Evolutionary conservation across 2,113 vertebrate species (phyloP).

Genomic region (Psittacus erithacus): DNA sequence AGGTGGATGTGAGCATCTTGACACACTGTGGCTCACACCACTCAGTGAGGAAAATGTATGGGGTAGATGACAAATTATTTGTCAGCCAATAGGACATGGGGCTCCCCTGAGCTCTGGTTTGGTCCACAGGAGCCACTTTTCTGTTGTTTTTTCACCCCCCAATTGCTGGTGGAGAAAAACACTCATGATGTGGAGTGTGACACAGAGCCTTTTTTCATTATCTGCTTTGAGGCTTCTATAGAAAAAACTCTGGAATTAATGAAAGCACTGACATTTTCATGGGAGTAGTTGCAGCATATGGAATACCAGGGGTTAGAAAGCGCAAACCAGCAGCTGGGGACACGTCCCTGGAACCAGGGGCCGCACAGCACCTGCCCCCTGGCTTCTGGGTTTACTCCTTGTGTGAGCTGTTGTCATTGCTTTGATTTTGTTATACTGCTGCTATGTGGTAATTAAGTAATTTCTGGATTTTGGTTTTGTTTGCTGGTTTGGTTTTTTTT

Average conservation of each 20-base stretch:
- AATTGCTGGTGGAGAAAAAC: background rate
- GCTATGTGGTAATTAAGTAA: background rate
- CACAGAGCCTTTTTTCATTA: background rate
- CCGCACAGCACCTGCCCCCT: background rate
- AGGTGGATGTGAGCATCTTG: rapidly evolving
- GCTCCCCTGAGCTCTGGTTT: background rate
- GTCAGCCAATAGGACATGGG: too few species aligned
- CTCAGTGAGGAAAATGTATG: background rate
- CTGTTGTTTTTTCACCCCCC: background rate
- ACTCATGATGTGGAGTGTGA: background rate
- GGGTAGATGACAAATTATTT: background rate
- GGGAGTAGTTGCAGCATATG: background rate
- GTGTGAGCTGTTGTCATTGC: background rate
- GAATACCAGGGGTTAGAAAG: background rate
- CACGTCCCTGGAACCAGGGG: background rate
- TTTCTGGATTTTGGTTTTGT: background rate
- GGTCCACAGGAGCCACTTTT: background rate
- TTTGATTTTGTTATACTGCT: conserved; percentile 7
- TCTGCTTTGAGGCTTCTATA: conserved; percentile 38
- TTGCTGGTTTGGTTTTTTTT: background rate
- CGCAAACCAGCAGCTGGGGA: background rate
- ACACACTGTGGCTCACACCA: rapidly evolving
- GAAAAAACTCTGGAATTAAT: background rate
- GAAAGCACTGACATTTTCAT: conserved; percentile 1
- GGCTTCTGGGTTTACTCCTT: background rate